Percentiles rank a stretch among this genome's conserved stretches.
phyloP scores from a whole-genome alignment of 64 coral and sea anemone genomes.

The Montipora efflorescens region DNA sequence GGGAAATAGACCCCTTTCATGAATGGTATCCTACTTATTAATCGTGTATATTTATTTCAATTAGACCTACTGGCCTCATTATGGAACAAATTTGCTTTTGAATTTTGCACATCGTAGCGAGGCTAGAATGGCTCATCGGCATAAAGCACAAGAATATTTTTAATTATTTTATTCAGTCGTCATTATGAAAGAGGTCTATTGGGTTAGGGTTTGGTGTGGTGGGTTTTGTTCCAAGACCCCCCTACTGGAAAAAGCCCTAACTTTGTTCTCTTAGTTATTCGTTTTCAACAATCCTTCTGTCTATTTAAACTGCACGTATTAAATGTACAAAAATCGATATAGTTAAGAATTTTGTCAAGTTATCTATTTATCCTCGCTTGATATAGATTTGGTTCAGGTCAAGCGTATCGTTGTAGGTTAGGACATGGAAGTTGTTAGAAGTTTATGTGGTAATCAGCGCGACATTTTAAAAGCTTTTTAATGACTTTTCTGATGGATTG shows the following conservation, averaged over 20 bases:
- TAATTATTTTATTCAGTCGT: too few species aligned
- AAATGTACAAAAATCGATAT: neutral
- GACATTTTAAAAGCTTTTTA: constrained; percentile 21
- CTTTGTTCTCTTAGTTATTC: neutral
- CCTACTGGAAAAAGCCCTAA: neutral
- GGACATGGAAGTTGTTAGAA: neutral
- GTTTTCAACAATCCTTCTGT: neutral
- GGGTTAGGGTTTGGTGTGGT: neutral
- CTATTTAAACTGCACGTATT: constrained; percentile 35
- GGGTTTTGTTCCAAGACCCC: neutral
- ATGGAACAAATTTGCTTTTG: too few species aligned
- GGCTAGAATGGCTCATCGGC: too few species aligned
- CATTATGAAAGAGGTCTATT: too few species aligned
- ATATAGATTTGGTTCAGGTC: neutral
- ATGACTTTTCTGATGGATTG: neutral
- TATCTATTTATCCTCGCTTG: constrained; percentile 25
- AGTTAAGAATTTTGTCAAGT: neutral
- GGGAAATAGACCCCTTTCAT: too few species aligned
- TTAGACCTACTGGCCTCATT: too few species aligned
- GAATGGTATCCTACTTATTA: too few species aligned
- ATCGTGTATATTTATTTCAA: too few species aligned
- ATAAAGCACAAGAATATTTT: too few species aligned
- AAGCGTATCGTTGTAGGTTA: neutral
- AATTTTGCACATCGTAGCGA: too few species aligned
- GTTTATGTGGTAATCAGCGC: neutral